A percentile compares a stretch with the other conserved stretches of the same genome.
Conservation (phyloP, 2,797 vertebrate species). For the Avahi laniger region DNA sequence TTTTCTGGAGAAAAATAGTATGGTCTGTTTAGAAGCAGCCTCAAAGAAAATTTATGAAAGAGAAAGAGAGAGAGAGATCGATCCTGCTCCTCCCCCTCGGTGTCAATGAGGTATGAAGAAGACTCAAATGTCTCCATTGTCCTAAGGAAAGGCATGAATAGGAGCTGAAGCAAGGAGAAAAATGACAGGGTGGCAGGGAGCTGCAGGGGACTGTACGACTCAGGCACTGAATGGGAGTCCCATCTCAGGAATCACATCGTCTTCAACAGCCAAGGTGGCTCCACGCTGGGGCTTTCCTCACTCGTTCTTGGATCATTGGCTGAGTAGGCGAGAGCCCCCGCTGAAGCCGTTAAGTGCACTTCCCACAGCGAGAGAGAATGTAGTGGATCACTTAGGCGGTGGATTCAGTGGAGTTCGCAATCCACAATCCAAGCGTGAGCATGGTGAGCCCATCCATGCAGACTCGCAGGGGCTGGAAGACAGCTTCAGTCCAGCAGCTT, state of each 20-base stretch:
- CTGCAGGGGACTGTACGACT: not conserved
- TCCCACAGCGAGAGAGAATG: not conserved
- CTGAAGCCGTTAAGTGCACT: not conserved
- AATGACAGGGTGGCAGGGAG: not conserved
- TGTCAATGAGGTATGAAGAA: not conserved
- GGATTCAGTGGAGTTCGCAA: too few species aligned
- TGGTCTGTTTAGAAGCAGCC: not conserved
- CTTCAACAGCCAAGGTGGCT: not conserved
- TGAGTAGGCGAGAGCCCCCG: not conserved
- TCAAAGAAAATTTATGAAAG: not conserved
- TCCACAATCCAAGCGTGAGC: not conserved
- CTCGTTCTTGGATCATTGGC: not conserved
- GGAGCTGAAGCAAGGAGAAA: not conserved
- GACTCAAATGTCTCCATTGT: not conserved
- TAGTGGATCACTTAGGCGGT: not conserved
- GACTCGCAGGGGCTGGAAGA: not conserved
- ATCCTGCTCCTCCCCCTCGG: not conserved
- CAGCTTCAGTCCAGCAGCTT: not conserved
- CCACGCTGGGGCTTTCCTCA: not conserved
- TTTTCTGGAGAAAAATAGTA: not conserved
- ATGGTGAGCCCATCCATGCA: not conserved
- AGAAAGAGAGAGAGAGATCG: not conserved
- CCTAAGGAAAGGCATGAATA: not conserved
- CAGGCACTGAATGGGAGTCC: not conserved
- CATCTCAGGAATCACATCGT: not conserved